These are phyloP conservation scores for Falco naumanni DNA, from an alignment of 2,797 vertebrate species.

Conservation along the genomic window DNA sequence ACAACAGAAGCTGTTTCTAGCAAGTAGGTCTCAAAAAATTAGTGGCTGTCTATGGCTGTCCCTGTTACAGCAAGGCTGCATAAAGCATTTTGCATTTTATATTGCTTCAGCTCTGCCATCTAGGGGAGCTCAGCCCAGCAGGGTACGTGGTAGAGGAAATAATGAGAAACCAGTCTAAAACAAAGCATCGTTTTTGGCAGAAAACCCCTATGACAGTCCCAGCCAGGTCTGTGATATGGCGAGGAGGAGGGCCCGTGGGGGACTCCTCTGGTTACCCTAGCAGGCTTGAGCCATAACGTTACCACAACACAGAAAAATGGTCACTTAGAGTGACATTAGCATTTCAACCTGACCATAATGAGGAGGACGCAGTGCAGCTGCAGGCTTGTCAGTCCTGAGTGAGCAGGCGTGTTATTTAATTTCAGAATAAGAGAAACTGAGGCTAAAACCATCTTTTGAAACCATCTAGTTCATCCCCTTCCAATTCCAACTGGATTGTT, in stretches of 20 bases:
- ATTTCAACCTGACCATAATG: constrained; percentile 33
- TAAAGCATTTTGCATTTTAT: constrained; percentile 12
- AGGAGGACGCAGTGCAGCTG: constrained; percentile 30
- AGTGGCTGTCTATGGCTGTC: not conserved
- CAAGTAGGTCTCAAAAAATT: not conserved
- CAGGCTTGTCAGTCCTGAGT: not conserved
- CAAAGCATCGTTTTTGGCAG: constrained; percentile 2
- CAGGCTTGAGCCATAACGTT: not conserved
- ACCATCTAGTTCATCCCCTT: not conserved
- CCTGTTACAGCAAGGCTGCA: not conserved
- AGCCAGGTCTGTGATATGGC: not conserved
- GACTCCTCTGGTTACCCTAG: not conserved
- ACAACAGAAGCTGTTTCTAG: not conserved
- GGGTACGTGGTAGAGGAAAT: not conserved
- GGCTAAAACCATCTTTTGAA: constrained; percentile 18
- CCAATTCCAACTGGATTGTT: constrained; percentile 3
- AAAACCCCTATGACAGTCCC: not conserved
- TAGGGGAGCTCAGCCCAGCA: constrained; percentile 45
- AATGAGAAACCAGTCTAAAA: not conserved
- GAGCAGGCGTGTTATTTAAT: constrained; percentile 1
- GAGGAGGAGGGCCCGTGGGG: not conserved
- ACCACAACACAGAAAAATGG: not conserved
- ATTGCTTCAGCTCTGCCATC: constrained; percentile 54
- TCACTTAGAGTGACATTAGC: constrained; percentile 12
- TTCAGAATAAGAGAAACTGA: constrained; percentile 23